Base-by-base conservation (phyloP, 2,113 vertebrate species). In the Crotalus tigris region DNA sequence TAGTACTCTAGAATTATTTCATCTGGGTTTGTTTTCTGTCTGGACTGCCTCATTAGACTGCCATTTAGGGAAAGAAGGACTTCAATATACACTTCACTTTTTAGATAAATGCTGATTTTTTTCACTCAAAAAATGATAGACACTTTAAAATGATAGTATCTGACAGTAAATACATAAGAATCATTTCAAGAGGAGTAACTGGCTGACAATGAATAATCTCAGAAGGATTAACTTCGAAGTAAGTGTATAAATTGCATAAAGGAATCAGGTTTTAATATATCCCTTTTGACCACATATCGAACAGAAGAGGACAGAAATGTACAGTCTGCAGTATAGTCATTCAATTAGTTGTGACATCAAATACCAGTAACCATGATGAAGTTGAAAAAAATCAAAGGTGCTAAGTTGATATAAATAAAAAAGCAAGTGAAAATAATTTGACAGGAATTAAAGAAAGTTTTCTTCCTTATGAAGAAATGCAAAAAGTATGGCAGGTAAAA, bases 91-190 rank as follows among this genome's bases (percentile, higher is more conserved):
- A 92, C 91, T 93, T 91, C 13, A 85, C 58, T 57, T 95, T 96
- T 39, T 95, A 89, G 19, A 96, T 87, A 96, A 94, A 69, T 33
- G 51, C 58, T 91, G 85, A 61, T 90, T 44, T 93, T 81, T 97
- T 95, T 93, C 88, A 95, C 64, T 94, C 92, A 90, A 88, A 64
- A 95, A 97, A 97, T 95, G 94, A 93, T 92, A 94, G 64, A 54
- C 54, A 69, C 91, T 91, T 97, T 95, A 81, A 96, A 96, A 97
- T 91, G 11, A 33, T 75, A 96, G 69, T 12, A 19, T 15, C 94
- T 13, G 94, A 64, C 94, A 58, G 46, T 6, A 92, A 87, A 96
- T 96, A 97, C 91, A 5, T 26, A 96, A 92, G 90, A 91, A 91
- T 39, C 13, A 58, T 85, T 9, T 91, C 8, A 92, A 90, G 94